Evolutionary conservation across 2,888 invertebrate species (phyloP), one percentile per base, ranked within the genome.

Genomic region (Nemurella pictetii): DNA sequence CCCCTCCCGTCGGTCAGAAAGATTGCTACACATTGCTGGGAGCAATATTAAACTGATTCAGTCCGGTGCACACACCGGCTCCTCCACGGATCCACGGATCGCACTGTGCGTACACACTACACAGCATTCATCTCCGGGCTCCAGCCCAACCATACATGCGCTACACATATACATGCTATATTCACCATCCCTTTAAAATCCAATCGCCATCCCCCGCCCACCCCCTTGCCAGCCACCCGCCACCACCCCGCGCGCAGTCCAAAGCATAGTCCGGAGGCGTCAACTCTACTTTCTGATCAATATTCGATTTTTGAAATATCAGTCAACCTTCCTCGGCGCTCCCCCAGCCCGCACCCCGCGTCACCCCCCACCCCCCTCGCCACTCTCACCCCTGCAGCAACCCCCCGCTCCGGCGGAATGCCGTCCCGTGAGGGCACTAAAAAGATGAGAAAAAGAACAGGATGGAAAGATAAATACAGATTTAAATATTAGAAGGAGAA

Each of bases 281-380:
- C 86, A 86, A 85, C 85, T 84, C 85, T 81, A 83, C 84, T 83
- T 85, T 77, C 86, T 86, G 86, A 86, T 86, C 86, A 86, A 86
- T 86, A 86, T 86, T 86, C 86, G 86, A 86, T 86, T 86, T 86
- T 86, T 86, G 86, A 86, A 86, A 86, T 86, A 86, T 86, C 86
- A 86, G 85, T 84, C 82, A 82, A 75, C 85, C 85, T 83, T 32
- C 36, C 80, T 81, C 84, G 72, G 78, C 78, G n/a, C n/a, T n/a
- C n/a, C n/a, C 36, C 80, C 83, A 7, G 80, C 84, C 25, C 80
- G 78, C 9, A 20, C 84, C 82, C 81, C 25, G 4, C 35, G 4
- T 4, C 4, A 35, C 25, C 78, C 84, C 25, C 80, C 84, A 9
- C 28, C 84, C 82, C 84, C 26, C 74, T 84, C 80, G 81, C 26